Conservation (phyloP, 2,888 invertebrate species). For the Xylophagus ater region DNA sequence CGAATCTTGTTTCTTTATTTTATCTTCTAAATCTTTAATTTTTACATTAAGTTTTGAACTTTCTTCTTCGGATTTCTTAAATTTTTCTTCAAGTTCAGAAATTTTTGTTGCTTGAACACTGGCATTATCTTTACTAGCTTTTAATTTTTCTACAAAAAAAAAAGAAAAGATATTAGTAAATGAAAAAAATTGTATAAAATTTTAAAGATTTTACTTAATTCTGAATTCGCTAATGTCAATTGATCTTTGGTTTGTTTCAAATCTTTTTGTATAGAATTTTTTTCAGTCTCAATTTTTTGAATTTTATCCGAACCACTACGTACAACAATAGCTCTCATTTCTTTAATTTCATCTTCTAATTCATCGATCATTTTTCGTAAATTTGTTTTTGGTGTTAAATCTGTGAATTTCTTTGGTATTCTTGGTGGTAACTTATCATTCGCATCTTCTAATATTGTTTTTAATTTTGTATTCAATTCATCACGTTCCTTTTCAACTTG, state of each 20-base stretch:
- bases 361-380: constrained; percentile 75
- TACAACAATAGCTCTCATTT: constrained; percentile 36
- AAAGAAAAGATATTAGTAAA: constrained; percentile 6
- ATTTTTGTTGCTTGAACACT: constrained; percentile 46
- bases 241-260: constrained; percentile 54
- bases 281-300: constrained; percentile 52
- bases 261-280: constrained; percentile 50
- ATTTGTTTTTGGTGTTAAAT: constrained; percentile 40
- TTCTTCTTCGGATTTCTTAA: constrained; percentile 60
- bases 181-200: too few species aligned
- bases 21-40: constrained; percentile 40
- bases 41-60: constrained; percentile 47
- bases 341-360: constrained; percentile 72
- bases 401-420: constrained; percentile 61
- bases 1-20: constrained; percentile 41
- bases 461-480: constrained; percentile 52
- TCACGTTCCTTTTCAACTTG: constrained; percentile 53
- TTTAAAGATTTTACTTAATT: constrained; percentile 26
- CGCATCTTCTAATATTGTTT: constrained; percentile 53
- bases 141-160: constrained; percentile 25
- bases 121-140: constrained; percentile 17
- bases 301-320: constrained; percentile 37
- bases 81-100: constrained; percentile 52
- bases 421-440: constrained; percentile 56
- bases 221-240: constrained; percentile 48